Evolutionary conservation across 1,140 invertebrate genomes (phyloP).

Genomic region (Hycleus phaleratus): DNA sequence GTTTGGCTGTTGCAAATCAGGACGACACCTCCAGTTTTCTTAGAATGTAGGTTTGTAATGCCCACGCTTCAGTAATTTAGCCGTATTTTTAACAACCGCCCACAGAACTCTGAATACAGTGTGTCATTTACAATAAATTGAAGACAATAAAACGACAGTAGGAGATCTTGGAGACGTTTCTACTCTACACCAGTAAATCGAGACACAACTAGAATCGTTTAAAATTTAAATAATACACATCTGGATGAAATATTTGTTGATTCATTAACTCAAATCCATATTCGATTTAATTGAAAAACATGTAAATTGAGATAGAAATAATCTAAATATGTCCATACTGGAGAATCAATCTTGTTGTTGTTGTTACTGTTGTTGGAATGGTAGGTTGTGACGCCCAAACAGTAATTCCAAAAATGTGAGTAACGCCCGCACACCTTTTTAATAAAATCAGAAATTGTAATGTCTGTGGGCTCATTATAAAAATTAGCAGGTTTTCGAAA

Average conservation of each 20-base stretch:
- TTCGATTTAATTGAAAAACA: too few species aligned
- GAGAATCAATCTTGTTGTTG: too few species aligned
- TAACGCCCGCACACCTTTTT: conserved; percentile 7
- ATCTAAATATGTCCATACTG: too few species aligned
- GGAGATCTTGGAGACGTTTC: too few species aligned
- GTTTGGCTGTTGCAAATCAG: background rate
- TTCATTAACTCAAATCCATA: too few species aligned
- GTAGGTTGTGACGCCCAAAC: background rate
- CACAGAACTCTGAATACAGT: conserved; percentile 12
- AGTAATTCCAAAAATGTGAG: conserved; percentile 14
- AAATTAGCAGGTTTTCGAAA: conserved; percentile 16
- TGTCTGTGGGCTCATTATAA: conserved; percentile 13
- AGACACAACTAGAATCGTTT: too few species aligned
- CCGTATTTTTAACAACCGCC: conserved; percentile 29
- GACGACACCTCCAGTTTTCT: conserved; percentile 22
- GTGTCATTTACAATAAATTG: conserved; percentile 13
- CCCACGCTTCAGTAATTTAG: conserved; percentile 28
- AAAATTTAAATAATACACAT: too few species aligned
- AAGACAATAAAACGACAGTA: conserved; percentile 1
- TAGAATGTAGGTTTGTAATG: conserved; percentile 28
- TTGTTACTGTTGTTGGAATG: too few species aligned
- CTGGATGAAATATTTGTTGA: too few species aligned
- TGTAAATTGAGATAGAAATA: too few species aligned
- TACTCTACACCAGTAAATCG: too few species aligned
- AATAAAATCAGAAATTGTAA: conserved; percentile 7